Conservation (phyloP, 1,140 invertebrate genomes). For the Dryas iulia region DNA sequence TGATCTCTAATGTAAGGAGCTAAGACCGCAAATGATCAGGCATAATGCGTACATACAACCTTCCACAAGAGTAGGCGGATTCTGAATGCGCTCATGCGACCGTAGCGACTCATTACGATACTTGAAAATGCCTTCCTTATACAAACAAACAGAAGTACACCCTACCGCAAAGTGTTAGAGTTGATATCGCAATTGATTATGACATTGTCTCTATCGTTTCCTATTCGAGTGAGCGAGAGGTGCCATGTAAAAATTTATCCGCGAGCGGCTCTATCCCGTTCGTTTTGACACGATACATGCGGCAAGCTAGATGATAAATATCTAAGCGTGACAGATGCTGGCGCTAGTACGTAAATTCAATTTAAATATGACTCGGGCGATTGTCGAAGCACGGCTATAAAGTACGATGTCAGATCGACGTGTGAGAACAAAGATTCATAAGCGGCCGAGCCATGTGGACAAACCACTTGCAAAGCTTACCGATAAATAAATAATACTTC, state of each 20-base stretch:
- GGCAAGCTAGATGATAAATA: constrained; percentile 64
- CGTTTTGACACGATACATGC: constrained; percentile 65
- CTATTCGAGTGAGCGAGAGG: constrained; percentile 44
- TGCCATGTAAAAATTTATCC: constrained; percentile 55
- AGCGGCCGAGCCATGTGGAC: constrained; percentile 49
- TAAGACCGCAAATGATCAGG: constrained; percentile 31
- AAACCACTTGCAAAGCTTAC: constrained; percentile 48
- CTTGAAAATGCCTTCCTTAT: constrained; percentile 56
- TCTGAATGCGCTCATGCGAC: constrained; percentile 72
- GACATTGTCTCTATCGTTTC: constrained; percentile 43
- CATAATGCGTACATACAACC: constrained; percentile 40
- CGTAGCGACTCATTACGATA: constrained; percentile 71
- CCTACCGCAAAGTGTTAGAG: constrained; percentile 54
- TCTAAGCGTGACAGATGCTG: constrained; percentile 54
- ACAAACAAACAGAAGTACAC: constrained; percentile 60
- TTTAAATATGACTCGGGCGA: constrained; percentile 50
- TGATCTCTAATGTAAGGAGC: constrained; percentile 35
- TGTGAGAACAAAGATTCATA: constrained; percentile 51
- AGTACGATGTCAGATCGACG: constrained; percentile 36
- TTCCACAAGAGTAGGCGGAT: constrained; percentile 37
- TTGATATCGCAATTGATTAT: constrained; percentile 35
- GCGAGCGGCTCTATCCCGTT: constrained; percentile 48
- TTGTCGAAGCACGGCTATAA: constrained; percentile 44
- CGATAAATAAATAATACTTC: constrained; percentile 46
- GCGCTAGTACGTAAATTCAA: constrained; percentile 53